phyloP scores from a whole-genome alignment of 2,797 vertebrate genomes.

The Yasuhikotakia modesta region DNA sequence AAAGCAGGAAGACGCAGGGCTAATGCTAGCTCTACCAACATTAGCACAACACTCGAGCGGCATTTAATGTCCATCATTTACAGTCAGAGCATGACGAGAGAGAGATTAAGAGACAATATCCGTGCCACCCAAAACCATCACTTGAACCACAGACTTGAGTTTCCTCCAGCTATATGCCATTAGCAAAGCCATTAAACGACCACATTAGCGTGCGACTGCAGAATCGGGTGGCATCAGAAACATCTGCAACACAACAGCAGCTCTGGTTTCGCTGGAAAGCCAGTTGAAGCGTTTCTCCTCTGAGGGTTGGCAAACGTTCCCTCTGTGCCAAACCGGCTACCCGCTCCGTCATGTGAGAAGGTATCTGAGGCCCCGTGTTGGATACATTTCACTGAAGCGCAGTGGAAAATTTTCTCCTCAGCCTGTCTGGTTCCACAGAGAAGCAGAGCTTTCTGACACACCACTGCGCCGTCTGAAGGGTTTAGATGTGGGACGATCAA shows the following conservation, averaged over 20 bases:
- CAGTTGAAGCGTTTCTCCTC: background rate
- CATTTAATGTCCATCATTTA: slow-evolving; percentile 46
- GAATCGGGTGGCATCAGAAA: background rate
- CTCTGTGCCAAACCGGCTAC: background rate
- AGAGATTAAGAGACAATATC: background rate
- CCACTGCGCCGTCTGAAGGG: background rate
- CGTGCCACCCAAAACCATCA: background rate
- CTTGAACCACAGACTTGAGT: background rate
- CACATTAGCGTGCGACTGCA: background rate
- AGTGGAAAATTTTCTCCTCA: background rate
- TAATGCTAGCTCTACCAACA: background rate
- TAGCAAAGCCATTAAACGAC: slow-evolving; percentile 7
- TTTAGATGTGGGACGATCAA: background rate
- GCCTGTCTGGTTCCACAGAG: background rate
- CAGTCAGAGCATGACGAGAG: slow-evolving; percentile 15
- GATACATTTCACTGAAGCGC: background rate
- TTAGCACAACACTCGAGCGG: slow-evolving; percentile 20
- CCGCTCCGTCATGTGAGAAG: slow-evolving; percentile 16
- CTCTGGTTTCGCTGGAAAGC: background rate
- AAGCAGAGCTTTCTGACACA: background rate
- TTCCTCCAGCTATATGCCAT: slow-evolving; percentile 18
- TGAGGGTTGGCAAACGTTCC: background rate
- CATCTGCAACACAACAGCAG: background rate
- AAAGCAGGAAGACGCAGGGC: slow-evolving; percentile 10
- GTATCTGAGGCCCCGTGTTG: background rate